Evolutionary conservation across 1,140 invertebrate species (phyloP), one percentile per base, ranked within the genome.

Genomic region (Drosophila burlai): DNA sequence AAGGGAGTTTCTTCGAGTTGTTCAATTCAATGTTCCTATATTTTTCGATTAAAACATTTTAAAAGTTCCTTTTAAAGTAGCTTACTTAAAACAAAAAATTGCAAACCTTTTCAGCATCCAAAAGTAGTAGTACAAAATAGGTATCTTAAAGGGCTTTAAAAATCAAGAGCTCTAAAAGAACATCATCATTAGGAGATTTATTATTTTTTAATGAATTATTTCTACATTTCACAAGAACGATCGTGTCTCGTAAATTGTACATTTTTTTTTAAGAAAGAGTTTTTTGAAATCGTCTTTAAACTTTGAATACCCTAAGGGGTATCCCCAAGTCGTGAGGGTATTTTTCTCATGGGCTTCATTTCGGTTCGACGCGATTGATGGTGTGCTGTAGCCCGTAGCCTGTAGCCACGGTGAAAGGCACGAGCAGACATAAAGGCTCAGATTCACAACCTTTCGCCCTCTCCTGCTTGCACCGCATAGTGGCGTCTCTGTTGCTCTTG

Each of bases 351-450:
- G n/a, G 49, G 34, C 31, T 40, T 15, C 15, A 9, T 15, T 54
- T 29, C 26, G 7, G 8, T 60, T 43, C 8, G 29, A 50, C n/a
- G 21, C 40, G 66, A 59, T 71, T 71, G 66, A 59, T 59, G 69
- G 49, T 43, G 47, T 50, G 24, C 5, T 21, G 36, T 40, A 16
- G 38, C 38, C 38, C 45, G 40, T 42, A 42, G 40, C 21, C 34
- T 49, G 18, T 57, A 69, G 64, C 21, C 24, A 69, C 50, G 29
- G 38, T 31, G 15, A 40, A 42, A 57, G 24, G 13, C 29, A 59
- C 65, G 52, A 73, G 69, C 67, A 72, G 69, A 73, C 54, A 73
- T 57, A 73, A 73, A 73, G 54, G 69, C 68, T 73, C 67, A 73
- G 67, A 73, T 73, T 73, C 49, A 71, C 67, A 57, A 71, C 69